phyloP scores from a whole-genome alignment of 2,797 vertebrate genomes.

The Phyllotis vaccarum region DNA sequence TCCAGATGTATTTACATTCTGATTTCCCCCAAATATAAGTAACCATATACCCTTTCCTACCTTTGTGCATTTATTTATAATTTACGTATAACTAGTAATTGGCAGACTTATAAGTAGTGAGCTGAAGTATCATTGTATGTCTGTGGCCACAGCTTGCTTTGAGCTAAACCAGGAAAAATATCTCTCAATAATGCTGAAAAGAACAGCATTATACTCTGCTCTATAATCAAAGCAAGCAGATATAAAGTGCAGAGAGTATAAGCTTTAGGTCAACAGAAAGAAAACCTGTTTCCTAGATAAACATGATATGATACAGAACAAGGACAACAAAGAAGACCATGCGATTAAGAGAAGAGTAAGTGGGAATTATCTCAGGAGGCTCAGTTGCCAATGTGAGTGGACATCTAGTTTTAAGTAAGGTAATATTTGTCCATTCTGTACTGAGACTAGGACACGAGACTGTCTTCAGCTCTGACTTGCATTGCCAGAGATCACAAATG shows the following conservation, averaged over 20 bases:
- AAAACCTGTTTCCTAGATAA: background rate
- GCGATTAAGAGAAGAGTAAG: background rate
- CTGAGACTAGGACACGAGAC: rapidly evolving
- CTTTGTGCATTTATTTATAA: background rate
- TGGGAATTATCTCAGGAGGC: background rate
- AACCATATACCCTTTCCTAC: background rate
- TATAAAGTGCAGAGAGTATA: background rate
- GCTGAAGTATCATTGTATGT: background rate
- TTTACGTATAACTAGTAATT: background rate
- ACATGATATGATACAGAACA: background rate
- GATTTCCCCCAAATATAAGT: background rate
- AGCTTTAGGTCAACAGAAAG: background rate
- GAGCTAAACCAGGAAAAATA: background rate
- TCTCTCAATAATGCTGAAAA: background rate
- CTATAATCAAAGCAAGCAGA: background rate
- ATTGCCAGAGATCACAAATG: background rate
- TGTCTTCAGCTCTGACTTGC: background rate
- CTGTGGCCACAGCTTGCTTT: background rate
- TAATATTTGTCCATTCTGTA: background rate
- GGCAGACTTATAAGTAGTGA: background rate
- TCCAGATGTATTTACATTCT: background rate
- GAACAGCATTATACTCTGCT: rapidly evolving
- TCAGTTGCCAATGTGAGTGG: background rate
- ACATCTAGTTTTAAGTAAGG: background rate
- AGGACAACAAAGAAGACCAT: background rate